Conservation (phyloP, 2,888 invertebrate species). For the Macrophya alboannulata region DNA sequence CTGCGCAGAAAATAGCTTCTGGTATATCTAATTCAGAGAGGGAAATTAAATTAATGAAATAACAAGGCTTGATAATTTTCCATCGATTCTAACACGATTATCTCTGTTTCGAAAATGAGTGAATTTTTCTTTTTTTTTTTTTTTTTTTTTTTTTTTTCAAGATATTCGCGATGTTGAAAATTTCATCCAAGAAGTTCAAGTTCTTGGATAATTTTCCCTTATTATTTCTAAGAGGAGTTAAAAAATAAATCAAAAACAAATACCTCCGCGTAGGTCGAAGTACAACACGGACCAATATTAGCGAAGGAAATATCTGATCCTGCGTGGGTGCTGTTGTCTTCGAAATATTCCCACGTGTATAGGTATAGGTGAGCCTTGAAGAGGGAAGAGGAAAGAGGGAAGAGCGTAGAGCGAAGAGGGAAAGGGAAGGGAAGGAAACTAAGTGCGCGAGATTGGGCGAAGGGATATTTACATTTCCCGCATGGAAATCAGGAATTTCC, state of each 20-base stretch:
- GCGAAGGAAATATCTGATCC: constrained; percentile 23
- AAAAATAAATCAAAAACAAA: not conserved
- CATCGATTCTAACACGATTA: not conserved
- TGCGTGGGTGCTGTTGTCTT: constrained; percentile 1
- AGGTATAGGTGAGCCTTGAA: not conserved
- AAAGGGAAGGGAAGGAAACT: not conserved
- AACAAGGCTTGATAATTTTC: constrained; percentile 11
- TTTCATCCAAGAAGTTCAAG: not conserved
- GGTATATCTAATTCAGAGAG: not conserved
- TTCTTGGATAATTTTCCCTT: not conserved
- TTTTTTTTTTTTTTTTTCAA: too few species aligned
- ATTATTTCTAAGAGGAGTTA: too few species aligned
- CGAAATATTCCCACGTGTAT: not conserved
- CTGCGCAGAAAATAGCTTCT: constrained; percentile 12
- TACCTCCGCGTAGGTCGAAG: not conserved
- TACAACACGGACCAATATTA: not conserved
- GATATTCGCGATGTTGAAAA: not conserved
- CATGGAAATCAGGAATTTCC: constrained; percentile 56
- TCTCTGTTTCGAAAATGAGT: not conserved
- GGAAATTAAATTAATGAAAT: constrained; percentile 14
- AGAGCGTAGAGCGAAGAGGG: not conserved
- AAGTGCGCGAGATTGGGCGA: constrained; percentile 47
- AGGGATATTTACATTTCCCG: constrained; percentile 56
- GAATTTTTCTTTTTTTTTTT: not conserved
- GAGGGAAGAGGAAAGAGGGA: not conserved